A percentile compares a stretch with the other conserved stretches of the same genome.
These are phyloP conservation scores for Ariolimax columbianus DNA, from an alignment of 2,888 invertebrate genomes.

Conservation along the genomic window DNA sequence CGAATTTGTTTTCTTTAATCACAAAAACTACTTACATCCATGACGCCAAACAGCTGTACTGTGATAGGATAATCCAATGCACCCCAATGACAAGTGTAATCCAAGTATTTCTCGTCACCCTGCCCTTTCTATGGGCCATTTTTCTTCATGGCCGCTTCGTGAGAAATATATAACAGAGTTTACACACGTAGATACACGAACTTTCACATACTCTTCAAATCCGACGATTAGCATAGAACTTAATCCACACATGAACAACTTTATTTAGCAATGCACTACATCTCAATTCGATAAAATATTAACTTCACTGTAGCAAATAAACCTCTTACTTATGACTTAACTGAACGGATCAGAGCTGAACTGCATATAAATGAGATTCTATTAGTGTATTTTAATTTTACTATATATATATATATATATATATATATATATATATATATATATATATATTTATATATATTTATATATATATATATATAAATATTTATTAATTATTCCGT, in stretches of 20 bases:
- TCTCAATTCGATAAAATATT: neutral
- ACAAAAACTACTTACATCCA: slow-evolving; percentile 44
- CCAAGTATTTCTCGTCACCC: slow-evolving; percentile 32
- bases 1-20: no score
- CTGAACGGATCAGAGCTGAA: no score
- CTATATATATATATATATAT: no score
- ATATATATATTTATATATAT: no score
- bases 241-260: slow-evolving; percentile 6
- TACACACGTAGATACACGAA: neutral
- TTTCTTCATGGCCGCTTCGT: slow-evolving; percentile 36
- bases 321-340: no score
- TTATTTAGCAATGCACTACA: neutral
- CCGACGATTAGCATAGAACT: neutral
- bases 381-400: no score
- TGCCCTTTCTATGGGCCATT: slow-evolving; percentile 22
- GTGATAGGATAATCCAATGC: slow-evolving; percentile 34
- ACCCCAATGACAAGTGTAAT: slow-evolving; percentile 16
- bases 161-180: neutral
- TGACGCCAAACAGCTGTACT: slow-evolving; percentile 25
- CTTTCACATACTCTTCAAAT: neutral
- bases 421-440: no score
- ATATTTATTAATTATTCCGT: no score
- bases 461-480: no score
- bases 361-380: no score
- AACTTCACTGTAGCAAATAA: neutral